phyloP scores from a whole-genome alignment of 2,888 invertebrate species.

The Lypha dubia region DNA sequence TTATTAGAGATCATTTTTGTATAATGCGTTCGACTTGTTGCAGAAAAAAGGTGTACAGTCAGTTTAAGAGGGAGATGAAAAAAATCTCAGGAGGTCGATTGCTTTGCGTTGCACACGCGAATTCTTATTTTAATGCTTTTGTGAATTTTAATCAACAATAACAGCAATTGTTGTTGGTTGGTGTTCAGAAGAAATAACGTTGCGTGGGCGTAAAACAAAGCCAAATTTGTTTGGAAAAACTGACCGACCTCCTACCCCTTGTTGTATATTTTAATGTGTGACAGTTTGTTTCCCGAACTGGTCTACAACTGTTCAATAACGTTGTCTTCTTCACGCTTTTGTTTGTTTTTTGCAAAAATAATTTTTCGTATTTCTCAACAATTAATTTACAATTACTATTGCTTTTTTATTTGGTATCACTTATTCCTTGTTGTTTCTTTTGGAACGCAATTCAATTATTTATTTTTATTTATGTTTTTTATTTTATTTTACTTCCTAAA shows the following conservation, averaged over 20 bases:
- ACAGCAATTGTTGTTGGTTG: conserved; percentile 22
- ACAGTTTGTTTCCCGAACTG: conserved; percentile 41
- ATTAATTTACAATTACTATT: conserved; percentile 37
- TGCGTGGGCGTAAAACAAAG: conserved; percentile 67
- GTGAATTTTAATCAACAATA: conserved; percentile 32
- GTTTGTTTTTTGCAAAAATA: conserved; percentile 14
- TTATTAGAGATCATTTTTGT: conserved; percentile 90
- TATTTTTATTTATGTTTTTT: conserved; percentile 1
- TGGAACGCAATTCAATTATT: conserved; percentile 35
- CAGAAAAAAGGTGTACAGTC: neutral
- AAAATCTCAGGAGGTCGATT: conserved; percentile 34
- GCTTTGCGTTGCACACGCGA: conserved; percentile 18
- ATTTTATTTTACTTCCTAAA: conserved; percentile 61
- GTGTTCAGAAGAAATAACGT: conserved; percentile 30
- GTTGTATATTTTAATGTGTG: conserved; percentile 50
- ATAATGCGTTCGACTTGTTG: conserved; percentile 71
- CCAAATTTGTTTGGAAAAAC: conserved; percentile 60
- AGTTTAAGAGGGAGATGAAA: neutral
- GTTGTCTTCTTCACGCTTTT: conserved; percentile 44
- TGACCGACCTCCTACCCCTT: conserved; percentile 70
- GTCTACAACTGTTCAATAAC: conserved; percentile 66
- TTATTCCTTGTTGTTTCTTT: conserved; percentile 16
- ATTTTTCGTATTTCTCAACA: conserved; percentile 24
- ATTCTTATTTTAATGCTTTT: conserved; percentile 6
- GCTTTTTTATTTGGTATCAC: conserved; percentile 11